Evolutionary conservation across 2,888 invertebrate species (phyloP), one percentile per base, ranked within the genome.

Genomic region (Pyrocoelia pectoralis): DNA sequence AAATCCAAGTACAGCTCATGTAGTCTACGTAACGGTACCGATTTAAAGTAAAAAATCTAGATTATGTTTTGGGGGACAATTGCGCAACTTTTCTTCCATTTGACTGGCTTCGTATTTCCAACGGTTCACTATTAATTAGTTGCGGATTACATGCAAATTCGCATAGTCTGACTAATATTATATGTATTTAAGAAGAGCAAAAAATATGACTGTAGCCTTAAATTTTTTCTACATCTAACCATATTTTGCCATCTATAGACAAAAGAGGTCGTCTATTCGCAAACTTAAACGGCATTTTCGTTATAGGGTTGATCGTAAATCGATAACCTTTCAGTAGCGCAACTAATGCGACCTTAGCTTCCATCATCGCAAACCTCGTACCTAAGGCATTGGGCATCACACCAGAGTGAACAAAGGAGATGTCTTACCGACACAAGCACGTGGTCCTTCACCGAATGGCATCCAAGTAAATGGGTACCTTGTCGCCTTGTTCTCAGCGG

Each of bases 361-460:
- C 70, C 71, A 6, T 60, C 56, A 60, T 72, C 6, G 66, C 72
- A 59, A 71, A 68, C 8, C 70, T 59, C 38, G 64, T 52, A 3
- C 72, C 71, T 71, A 33, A 14, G 61, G 54, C 14, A 17, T n/a
- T 28, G 8, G 8, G 4, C 24, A 55, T 12, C 9, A 5, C 5
- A 13, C 4, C 18, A 14, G 18, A 24, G 10, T 8, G 15, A 17
- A 5, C 46, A 13, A 10, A n/a, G 4, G 1, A 10, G 4, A 9
- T 10, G 17, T 38, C 46, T 58, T 67, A 76, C 76, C 77, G 9
- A 77, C 76, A 61, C 77, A 77, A 48, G 67, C 71, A 18, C 76
- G 64, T 0, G 77, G 77, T 4, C 77, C 77, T 40, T 74, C 74
- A 15, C 77, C 77, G 48, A 76, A 77, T 0, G 76, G 76, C 41